Evolutionary conservation across 2,113 vertebrate species (phyloP).

Genomic region (sheep (Ovis aries)): ARS-UI_Ramb_v3.0 NC_056070.1:18322501-18323000

Average conservation of each 20-base stretch:
- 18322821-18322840: neutral
- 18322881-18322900: neutral
- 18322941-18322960: neutral
- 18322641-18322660: neutral
- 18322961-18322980: neutral
- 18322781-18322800: neutral
- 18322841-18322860: neutral
- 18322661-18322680: neutral
- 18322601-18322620: neutral
- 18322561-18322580: neutral
- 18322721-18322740: neutral
- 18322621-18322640: neutral
- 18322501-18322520: neutral
- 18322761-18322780: neutral
- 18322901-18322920: neutral
- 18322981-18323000: neutral
- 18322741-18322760: neutral
- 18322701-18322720: neutral
- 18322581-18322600: neutral
- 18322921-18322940: neutral
- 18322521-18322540: neutral
- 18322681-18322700: neutral
- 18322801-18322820: neutral
- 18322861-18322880: neutral
- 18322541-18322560: neutral